Percentiles rank a stretch among this genome's conserved stretches.
These are phyloP conservation scores for Xestoiulus laeticollis DNA, from an alignment of 2,888 invertebrate genomes.

Conservation along the genomic window DNA sequence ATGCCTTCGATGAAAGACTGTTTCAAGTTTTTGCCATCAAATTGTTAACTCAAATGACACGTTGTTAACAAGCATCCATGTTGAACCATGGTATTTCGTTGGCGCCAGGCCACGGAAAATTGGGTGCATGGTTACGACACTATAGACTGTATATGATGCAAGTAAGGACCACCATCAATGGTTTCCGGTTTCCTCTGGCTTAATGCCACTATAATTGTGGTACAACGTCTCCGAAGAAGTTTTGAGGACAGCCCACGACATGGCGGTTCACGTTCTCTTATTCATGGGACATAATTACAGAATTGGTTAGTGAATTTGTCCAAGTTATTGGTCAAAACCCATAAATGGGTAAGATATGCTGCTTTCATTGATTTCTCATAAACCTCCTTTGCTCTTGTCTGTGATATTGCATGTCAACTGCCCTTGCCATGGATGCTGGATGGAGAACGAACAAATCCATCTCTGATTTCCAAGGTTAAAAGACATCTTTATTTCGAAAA, in stretches of 20 bases:
- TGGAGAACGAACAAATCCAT: neutral
- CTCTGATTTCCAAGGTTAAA: conserved; percentile 8
- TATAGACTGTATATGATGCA: neutral
- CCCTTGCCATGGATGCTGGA: neutral
- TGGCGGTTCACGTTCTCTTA: neutral
- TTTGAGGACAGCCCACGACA: neutral
- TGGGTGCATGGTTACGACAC: neutral
- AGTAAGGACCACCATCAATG: neutral
- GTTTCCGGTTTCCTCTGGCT: neutral
- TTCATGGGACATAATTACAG: neutral
- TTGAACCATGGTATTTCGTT: neutral
- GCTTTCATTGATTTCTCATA: neutral
- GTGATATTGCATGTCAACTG: neutral
- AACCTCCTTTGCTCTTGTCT: neutral
- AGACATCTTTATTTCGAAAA: too few relatives aligned
- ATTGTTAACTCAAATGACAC: neutral
- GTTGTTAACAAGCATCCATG: neutral
- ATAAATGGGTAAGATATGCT: neutral
- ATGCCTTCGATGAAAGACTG: neutral
- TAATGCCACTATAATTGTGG: neutral
- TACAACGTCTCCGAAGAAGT: neutral
- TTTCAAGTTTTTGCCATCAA: neutral
- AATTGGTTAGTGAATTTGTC: neutral
- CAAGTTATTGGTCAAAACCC: neutral
- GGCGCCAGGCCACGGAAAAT: neutral